Conservation (phyloP, 2,113 vertebrate species). For the Australoheros scitulus region DNA sequence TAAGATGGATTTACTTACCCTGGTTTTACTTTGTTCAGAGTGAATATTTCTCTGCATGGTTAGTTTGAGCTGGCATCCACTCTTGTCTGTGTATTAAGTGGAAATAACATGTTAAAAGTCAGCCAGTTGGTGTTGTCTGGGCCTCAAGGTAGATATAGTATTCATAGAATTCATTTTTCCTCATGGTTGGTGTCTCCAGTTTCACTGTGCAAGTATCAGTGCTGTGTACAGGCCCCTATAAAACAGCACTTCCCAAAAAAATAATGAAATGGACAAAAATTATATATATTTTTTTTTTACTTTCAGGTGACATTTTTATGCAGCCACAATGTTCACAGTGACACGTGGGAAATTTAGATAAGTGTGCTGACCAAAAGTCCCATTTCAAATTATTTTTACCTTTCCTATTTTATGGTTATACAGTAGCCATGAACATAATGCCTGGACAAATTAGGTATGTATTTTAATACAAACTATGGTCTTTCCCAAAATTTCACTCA, state of each 20-base stretch:
- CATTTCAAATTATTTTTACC: neutral
- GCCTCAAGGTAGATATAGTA: neutral
- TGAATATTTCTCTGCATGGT: neutral
- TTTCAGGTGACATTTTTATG: neutral
- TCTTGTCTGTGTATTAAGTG: neutral
- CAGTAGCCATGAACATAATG: no score
- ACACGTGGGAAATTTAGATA: neutral
- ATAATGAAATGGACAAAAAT: neutral
- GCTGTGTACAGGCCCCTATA: neutral
- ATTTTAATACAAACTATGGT: no score
- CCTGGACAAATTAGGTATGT: no score
- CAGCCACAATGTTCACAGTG: neutral
- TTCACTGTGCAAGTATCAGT: neutral
- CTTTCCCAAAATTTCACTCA: no score
- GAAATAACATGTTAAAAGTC: neutral
- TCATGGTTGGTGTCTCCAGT: neutral
- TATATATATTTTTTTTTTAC: neutral
- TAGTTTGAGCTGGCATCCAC: neutral
- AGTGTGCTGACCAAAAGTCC: neutral
- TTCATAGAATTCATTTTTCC: neutral
- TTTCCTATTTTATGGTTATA: no score
- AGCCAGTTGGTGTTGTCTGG: neutral
- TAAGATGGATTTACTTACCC: constrained; percentile 69
- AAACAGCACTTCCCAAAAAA: neutral
- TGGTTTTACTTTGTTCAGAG: neutral